These are phyloP conservation scores for Lethocerus indicus DNA, from an alignment of 1,140 invertebrate genomes.

Conservation along the genomic window DNA sequence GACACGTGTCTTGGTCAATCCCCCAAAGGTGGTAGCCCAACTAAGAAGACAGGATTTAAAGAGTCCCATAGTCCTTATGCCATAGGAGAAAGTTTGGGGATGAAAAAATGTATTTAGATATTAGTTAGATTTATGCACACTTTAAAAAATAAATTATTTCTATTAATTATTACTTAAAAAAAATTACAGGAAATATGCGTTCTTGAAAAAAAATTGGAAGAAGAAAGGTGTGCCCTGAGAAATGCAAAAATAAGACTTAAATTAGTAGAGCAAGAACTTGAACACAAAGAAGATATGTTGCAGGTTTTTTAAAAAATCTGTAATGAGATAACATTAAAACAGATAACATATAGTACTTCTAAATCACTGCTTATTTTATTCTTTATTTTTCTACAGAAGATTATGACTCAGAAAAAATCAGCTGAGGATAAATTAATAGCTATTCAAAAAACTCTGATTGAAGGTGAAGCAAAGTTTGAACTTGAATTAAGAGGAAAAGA, in stretches of 20 bases:
- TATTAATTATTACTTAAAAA: too few species aligned
- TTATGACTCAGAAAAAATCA: neutral
- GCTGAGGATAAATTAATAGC: neutral
- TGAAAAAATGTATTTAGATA: too few species aligned
- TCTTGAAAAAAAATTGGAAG: conserved; percentile 3
- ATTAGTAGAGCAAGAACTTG: conserved; percentile 1
- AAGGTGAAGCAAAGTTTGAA: neutral
- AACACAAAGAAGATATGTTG: conserved; percentile 2
- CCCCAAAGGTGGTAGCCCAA: too few species aligned
- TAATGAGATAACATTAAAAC: neutral
- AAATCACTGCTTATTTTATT: neutral
- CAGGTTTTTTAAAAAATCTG: neutral
- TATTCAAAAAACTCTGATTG: neutral
- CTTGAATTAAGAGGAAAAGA: neutral
- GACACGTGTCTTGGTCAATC: neutral
- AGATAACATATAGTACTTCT: neutral
- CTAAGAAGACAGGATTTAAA: too few species aligned
- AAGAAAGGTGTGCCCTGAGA: conserved; percentile 1
- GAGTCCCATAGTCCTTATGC: too few species aligned
- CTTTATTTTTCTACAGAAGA: neutral
- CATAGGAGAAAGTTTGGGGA: too few species aligned
- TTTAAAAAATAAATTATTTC: too few species aligned
- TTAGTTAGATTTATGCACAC: too few species aligned
- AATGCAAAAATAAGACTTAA: neutral
- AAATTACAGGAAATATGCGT: conserved; percentile 1